Evolutionary conservation across 35 echinoderm and acorn worm species (phyloP).

Genomic region (Chiridota heheva): DNA sequence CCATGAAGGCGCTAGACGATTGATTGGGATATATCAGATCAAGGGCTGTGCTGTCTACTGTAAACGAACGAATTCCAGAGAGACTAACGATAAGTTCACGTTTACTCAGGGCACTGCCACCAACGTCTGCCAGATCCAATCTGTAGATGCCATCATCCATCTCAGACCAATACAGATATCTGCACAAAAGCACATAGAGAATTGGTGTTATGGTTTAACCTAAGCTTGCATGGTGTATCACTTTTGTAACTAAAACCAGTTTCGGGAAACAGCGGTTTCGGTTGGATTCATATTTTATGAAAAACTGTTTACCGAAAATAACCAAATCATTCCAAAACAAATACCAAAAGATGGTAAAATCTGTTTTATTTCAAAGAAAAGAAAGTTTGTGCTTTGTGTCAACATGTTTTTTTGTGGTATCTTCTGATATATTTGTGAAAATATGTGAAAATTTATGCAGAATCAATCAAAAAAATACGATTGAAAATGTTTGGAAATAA

Average conservation of each 20-base stretch:
- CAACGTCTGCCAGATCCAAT: conserved; percentile 51
- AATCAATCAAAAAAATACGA: no score
- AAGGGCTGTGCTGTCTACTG: conserved; percentile 30
- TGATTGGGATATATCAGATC: conserved; percentile 59
- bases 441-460: no score
- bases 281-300: no score
- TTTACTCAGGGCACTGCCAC: background rate
- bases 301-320: background rate
- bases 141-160: conserved; percentile 54
- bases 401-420: no score
- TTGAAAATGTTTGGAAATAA: no score
- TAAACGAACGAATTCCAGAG: conserved; percentile 1
- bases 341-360: no score
- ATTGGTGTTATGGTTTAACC: background rate
- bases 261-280: background rate
- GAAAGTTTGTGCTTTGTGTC: no score
- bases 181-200: conserved; percentile 18
- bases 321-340: background rate
- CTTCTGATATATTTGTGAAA: no score
- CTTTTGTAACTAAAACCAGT: background rate
- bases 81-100: conserved; percentile 40
- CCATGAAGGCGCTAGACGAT: conserved; percentile 30
- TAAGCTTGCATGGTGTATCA: background rate
- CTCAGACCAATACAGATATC: conserved; percentile 84
- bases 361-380: no score